A percentile compares a stretch with the other conserved stretches of the same genome.
Evolutionary conservation across 2,113 vertebrate species (phyloP).

Genomic region (Archocentrus centrarchus): DNA sequence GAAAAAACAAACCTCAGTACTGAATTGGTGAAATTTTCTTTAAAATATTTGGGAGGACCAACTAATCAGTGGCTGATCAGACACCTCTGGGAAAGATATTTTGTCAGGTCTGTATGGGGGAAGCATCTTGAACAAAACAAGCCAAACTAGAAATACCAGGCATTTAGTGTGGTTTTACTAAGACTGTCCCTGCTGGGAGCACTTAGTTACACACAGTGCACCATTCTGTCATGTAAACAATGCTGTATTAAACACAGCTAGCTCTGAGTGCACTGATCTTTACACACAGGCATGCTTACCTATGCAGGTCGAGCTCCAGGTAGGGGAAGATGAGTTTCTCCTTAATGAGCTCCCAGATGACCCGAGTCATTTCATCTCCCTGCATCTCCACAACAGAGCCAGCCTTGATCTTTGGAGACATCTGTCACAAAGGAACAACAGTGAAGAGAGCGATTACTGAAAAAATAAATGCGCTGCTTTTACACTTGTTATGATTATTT

Average conservation of each 20-base stretch:
- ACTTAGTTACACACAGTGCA: background rate
- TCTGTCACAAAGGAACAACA: conserved; percentile 60
- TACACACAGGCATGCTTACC: conserved; percentile 78
- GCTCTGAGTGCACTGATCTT: background rate
- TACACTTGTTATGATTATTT: background rate
- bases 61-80: background rate
- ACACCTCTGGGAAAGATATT: background rate
- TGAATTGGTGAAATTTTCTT: background rate
- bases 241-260: background rate
- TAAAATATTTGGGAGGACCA: background rate
- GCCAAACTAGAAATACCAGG: conserved; percentile 28
- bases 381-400: conserved; percentile 98
- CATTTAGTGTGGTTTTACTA: background rate
- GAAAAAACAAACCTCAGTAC: background rate
- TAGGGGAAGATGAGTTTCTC: conserved; percentile 97
- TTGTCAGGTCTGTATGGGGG: background rate
- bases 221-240: background rate
- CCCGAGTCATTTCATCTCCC: conserved; percentile 97
- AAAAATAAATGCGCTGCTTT: background rate
- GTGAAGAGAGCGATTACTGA: background rate
- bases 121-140: background rate
- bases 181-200: background rate
- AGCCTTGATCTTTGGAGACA: conserved; percentile 93
- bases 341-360: conserved; percentile 99
- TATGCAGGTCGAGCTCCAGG: conserved; percentile 94